These are phyloP conservation scores for Solea solea DNA, from an alignment of 2,113 vertebrate genomes.

Conservation along the genomic window DNA sequence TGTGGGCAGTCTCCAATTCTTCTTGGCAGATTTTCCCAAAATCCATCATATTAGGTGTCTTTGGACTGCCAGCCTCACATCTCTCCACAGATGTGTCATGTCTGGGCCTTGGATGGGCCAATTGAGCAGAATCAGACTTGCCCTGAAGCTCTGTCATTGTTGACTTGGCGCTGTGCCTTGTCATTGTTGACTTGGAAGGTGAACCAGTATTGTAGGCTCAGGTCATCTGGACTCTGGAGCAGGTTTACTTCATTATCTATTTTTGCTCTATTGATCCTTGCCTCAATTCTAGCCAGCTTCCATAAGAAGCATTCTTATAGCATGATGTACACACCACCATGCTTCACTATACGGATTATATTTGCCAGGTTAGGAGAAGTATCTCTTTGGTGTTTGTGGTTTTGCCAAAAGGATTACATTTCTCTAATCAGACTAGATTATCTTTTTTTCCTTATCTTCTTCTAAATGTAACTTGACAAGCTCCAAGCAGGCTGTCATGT, in stretches of 20 bases:
- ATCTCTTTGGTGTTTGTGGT: neutral
- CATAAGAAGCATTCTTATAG: neutral
- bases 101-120: no score
- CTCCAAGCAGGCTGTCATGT: neutral
- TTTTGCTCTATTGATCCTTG: neutral
- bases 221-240: neutral
- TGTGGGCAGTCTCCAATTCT: no score
- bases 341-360: neutral
- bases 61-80: no score
- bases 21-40: no score
- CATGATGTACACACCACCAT: neutral
- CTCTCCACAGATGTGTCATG: no score
- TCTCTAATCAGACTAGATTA: neutral
- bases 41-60: no score
- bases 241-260: neutral
- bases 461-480: neutral
- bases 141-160: neutral
- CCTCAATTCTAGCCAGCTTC: neutral
- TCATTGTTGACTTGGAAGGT: neutral
- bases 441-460: neutral
- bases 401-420: neutral
- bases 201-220: neutral
- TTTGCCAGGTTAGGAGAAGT: neutral
- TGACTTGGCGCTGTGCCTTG: neutral
- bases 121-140: no score